Conservation (phyloP, 2,888 invertebrate genomes). For the Plagiodera versicolora region DNA sequence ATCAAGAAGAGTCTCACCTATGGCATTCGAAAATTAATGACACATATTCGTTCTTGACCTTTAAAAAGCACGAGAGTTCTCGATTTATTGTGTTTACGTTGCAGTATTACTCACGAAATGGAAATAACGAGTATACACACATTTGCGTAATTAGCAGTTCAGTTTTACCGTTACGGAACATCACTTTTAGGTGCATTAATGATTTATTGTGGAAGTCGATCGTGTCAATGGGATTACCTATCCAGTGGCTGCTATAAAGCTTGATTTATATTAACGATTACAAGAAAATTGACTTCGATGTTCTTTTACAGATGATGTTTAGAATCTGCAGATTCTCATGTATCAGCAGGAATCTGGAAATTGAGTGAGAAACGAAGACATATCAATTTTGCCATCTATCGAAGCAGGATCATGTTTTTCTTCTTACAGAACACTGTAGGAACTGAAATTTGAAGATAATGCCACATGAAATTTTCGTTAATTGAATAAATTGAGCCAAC, state of each 20-base stretch:
- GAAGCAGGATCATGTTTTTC: too few species aligned
- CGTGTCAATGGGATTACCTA: neutral
- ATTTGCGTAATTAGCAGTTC: conserved; percentile 15
- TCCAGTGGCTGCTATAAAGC: neutral
- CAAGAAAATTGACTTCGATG: neutral
- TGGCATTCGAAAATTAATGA: conserved; percentile 10
- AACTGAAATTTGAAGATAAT: too few species aligned
- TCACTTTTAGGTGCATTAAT: conserved; percentile 1
- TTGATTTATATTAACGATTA: neutral
- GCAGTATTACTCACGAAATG: conserved; percentile 12
- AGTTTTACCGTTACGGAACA: conserved; percentile 8
- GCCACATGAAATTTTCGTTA: too few species aligned
- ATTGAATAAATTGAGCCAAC: too few species aligned
- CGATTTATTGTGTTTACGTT: conserved; percentile 11
- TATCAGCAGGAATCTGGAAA: neutral
- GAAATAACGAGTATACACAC: conserved; percentile 12
- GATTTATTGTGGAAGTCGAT: neutral
- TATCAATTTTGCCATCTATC: too few species aligned
- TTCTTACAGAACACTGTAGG: too few species aligned
- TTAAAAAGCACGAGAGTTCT: conserved; percentile 12
- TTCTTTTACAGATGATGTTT: neutral
- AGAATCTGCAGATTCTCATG: neutral
- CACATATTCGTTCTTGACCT: conserved; percentile 18
- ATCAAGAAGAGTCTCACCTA: conserved; percentile 11
- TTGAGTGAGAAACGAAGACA: too few species aligned